phyloP scores from a whole-genome alignment of 2,113 vertebrate species.

The Toxostoma redivivum region DNA sequence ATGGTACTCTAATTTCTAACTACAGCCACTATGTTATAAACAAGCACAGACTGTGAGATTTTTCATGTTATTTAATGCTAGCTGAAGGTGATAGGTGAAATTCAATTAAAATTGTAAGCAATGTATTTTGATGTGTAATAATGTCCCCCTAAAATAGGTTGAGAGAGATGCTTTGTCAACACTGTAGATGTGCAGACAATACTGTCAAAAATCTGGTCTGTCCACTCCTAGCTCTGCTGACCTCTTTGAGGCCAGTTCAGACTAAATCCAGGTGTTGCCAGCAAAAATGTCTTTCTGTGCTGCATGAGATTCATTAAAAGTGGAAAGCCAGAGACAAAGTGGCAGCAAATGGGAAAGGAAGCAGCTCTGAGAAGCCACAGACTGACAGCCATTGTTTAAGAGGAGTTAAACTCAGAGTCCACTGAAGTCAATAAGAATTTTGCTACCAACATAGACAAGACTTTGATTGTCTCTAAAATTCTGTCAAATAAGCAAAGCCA shows the following conservation, averaged over 20 bases:
- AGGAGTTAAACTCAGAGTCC: background rate
- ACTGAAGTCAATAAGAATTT: background rate
- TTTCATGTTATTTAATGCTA: background rate
- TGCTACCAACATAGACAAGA: background rate
- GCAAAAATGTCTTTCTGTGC: background rate
- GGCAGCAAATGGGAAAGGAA: background rate
- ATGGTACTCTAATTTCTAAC: background rate
- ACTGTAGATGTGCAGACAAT: background rate
- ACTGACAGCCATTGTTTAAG: background rate
- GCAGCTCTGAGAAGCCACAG: background rate
- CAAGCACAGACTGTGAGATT: background rate
- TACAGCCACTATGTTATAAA: background rate
- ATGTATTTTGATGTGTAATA: background rate
- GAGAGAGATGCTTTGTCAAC: background rate
- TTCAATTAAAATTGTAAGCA: background rate
- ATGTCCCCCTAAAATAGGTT: background rate
- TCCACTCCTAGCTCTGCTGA: background rate
- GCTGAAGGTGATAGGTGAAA: background rate
- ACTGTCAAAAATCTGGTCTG: background rate
- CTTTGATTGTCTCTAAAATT: background rate
- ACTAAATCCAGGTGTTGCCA: background rate
- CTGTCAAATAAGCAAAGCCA: background rate
- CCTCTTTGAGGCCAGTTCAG: background rate
- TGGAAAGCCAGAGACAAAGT: background rate
- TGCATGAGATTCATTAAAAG: accelerated